phyloP scores from a whole-genome alignment of 2,113 vertebrate species.

The Lutjanus erythropterus region DNA sequence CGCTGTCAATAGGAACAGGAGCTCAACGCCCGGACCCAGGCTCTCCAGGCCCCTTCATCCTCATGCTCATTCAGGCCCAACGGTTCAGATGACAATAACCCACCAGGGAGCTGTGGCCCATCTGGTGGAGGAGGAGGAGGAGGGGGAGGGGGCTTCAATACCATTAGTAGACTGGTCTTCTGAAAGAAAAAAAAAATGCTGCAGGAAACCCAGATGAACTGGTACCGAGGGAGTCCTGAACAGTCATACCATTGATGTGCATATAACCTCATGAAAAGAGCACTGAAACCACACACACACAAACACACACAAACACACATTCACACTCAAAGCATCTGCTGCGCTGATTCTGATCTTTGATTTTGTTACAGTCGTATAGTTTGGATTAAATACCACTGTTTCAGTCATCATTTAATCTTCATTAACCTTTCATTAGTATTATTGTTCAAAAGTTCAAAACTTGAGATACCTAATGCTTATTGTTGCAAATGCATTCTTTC shows the following conservation, averaged over 20 bases:
- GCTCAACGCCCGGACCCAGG: slow-evolving; percentile 93
- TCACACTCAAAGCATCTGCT: not conserved
- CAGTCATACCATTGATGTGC: slow-evolving; percentile 36
- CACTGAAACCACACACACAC: slow-evolving; percentile 52
- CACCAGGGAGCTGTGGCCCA: slow-evolving; percentile 96
- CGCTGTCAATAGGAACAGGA: slow-evolving; percentile 91
- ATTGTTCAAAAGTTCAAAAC: slow-evolving; percentile 10
- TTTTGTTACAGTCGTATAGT: slow-evolving; percentile 16
- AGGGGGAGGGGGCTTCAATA: slow-evolving; percentile 91
- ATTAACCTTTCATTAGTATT: slow-evolving; percentile 39
- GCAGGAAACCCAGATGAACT: slow-evolving; percentile 48
- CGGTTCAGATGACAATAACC: slow-evolving; percentile 97
- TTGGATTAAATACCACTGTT: slow-evolving; percentile 34
- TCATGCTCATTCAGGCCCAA: slow-evolving; percentile 96
- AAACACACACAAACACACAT: not conserved
- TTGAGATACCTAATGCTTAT: not conserved
- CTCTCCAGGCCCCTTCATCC: slow-evolving; percentile 93
- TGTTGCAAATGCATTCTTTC: slow-evolving; percentile 29
- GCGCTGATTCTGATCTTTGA: slow-evolving; percentile 31
- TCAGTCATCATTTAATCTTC: slow-evolving; percentile 18
- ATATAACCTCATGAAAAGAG: slow-evolving; percentile 35
- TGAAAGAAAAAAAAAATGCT: slow-evolving; percentile 75
- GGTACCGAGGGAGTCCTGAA: slow-evolving; percentile 26
- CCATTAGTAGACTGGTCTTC: slow-evolving; percentile 95
- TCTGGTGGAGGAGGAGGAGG: slow-evolving; percentile 90